Evolutionary conservation across 2,797 vertebrate species (phyloP).

Genomic region (Spinus olivaceus): DNA sequence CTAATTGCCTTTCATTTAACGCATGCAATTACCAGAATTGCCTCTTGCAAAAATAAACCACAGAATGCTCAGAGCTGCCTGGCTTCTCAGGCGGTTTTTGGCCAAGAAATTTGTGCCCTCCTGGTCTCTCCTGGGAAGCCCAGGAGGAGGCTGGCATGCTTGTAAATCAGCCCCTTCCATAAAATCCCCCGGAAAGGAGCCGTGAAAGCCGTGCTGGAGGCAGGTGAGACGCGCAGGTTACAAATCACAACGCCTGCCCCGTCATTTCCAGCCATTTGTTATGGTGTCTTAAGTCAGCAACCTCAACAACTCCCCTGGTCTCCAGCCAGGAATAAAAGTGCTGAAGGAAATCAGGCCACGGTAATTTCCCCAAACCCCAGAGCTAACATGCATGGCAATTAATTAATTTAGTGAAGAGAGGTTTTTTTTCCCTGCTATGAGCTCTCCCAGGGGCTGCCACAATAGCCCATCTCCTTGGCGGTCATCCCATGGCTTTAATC

Average conservation of each 20-base stretch:
- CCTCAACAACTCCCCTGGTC: constrained; percentile 17
- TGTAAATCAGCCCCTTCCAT: not conserved
- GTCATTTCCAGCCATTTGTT: not conserved
- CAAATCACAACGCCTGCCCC: not conserved
- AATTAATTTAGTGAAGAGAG: constrained; percentile 38
- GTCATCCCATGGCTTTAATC: constrained; percentile 25
- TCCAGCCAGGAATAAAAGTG: constrained; percentile 33
- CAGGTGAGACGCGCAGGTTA: not conserved
- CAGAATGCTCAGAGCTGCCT: not conserved
- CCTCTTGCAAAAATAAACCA: constrained; percentile 20
- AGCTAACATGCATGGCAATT: constrained; percentile 44
- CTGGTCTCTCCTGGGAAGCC: not conserved
- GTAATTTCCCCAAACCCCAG: constrained; percentile 50
- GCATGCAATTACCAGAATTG: not conserved
- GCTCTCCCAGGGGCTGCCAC: constrained; percentile 15
- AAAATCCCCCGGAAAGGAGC: not conserved
- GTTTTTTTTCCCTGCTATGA: not conserved
- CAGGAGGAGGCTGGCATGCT: not conserved
- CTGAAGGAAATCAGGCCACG: constrained; percentile 29
- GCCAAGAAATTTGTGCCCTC: not conserved
- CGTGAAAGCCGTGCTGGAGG: fast-evolving
- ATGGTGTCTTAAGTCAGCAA: constrained; percentile 18
- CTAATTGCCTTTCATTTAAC: constrained; percentile 27
- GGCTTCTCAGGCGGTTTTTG: not conserved
- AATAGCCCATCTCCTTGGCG: not conserved